Evolutionary conservation across 2,888 invertebrate genomes (phyloP).

Genomic region (Drosophila diplacantha): DNA sequence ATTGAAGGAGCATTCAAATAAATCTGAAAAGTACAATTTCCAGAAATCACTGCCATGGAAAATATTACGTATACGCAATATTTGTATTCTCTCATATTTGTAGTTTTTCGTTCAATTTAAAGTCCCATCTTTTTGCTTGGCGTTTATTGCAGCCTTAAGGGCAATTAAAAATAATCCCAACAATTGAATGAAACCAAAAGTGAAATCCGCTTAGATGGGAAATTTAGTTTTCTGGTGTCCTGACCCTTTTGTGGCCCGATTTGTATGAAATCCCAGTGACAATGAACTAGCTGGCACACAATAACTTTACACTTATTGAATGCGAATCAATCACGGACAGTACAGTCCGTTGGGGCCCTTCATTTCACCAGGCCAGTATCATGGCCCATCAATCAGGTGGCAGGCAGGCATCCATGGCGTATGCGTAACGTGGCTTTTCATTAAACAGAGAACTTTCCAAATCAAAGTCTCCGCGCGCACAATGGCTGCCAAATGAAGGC

Average conservation of each 20-base stretch:
- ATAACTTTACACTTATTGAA: conserved; percentile 36
- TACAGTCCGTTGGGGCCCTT: conserved; percentile 22
- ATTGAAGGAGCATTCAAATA: background rate
- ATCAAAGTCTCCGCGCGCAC: conserved; percentile 52
- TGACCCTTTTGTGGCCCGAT: conserved; percentile 25
- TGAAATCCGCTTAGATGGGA: conserved; percentile 11
- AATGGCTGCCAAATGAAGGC: conserved; percentile 52
- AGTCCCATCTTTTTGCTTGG: too few species aligned
- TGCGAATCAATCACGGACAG: conserved; percentile 60
- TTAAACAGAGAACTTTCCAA: conserved; percentile 57
- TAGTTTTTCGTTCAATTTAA: background rate
- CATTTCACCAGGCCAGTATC: conserved; percentile 40
- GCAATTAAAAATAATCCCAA: conserved; percentile 12
- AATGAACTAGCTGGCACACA: conserved; percentile 19
- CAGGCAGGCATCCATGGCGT: conserved; percentile 35
- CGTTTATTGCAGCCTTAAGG: background rate
- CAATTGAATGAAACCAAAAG: conserved; percentile 4
- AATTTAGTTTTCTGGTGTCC: conserved; percentile 11
- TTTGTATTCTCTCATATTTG: background rate
- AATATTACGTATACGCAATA: conserved; percentile 20
- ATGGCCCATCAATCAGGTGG: conserved; percentile 51
- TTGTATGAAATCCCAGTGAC: conserved; percentile 6
- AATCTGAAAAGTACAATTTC: background rate
- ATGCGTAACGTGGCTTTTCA: conserved; percentile 55
- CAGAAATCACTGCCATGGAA: background rate